A percentile compares a stretch with the other conserved stretches of the same genome.
phyloP scores from a whole-genome alignment of 2,113 vertebrate genomes.

The Pogonocichla stellata region DNA sequence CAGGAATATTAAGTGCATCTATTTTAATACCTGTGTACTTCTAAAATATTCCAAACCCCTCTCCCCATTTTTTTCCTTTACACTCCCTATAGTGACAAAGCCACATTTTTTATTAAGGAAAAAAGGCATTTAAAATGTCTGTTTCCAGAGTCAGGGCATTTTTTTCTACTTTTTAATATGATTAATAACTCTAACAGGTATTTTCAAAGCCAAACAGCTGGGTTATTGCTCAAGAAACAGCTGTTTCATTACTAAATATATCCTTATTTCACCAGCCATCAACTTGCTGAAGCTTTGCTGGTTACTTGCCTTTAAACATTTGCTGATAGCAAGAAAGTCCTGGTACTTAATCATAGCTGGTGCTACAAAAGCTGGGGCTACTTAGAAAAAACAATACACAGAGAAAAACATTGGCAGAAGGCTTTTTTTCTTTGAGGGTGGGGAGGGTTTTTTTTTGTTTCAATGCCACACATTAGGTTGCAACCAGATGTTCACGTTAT shows the following conservation, averaged over 20 bases:
- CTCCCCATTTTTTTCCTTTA: neutral
- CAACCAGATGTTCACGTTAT: constrained; percentile 72
- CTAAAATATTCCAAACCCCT: neutral
- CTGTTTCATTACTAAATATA: constrained; percentile 69
- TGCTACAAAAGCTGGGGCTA: constrained; percentile 37
- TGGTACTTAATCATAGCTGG: constrained; percentile 58
- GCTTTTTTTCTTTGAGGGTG: constrained; percentile 47
- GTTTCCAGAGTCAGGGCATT: neutral
- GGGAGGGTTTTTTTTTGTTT: constrained; percentile 3
- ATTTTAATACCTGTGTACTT: neutral
- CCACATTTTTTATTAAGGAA: neutral
- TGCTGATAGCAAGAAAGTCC: constrained; percentile 63
- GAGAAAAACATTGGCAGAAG: constrained; percentile 18
- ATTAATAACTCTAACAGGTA: constrained; percentile 68
- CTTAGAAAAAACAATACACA: constrained; percentile 55
- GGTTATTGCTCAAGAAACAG: constrained; percentile 62
- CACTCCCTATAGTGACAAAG: neutral
- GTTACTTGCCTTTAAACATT: constrained; percentile 64
- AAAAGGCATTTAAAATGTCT: neutral
- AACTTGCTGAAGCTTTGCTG: constrained; percentile 48
- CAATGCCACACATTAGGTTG: constrained; percentile 60
- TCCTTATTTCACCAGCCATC: constrained; percentile 38
- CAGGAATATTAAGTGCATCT: neutral
- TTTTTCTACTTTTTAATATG: constrained; percentile 47
- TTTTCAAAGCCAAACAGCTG: constrained; percentile 65